Evolutionary conservation across 2,797 vertebrate genomes (phyloP), one percentile per base, ranked within the genome.

Genomic region (Phaenicophaeus curvirostris): DNA sequence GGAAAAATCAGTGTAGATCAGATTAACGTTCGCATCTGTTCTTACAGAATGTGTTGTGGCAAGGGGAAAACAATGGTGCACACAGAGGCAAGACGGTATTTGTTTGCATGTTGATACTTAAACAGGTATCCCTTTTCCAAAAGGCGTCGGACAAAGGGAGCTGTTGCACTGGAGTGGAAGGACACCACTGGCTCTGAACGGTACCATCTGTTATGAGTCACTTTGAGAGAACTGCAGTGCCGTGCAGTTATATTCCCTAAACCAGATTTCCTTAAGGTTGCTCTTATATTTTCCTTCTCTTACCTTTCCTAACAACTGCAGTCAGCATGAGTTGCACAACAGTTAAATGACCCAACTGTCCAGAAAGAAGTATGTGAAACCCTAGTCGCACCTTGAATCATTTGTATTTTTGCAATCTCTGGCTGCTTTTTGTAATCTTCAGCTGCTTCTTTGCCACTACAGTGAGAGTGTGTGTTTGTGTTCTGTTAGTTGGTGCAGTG

Each of bases 241-340:
- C n/a, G 18, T 42, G 84, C 63, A 74, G 3, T 80, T 89, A 84
- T 76, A 31, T 50, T 66, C 71, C 28, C 59, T 67, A 54, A 92
- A 93, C 76, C 71, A 74, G 28, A 69, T 90, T 95, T 95, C 63
- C 71, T 87, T 90, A 88, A 84, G 83, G 67, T 81, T 88, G 33
- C 71, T 90, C n/a, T 48, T 80, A 30, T 59, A 93, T 87, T 81
- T 86, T 88, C 28, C 9, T 66, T 90, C 59, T 62, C 80, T 66
- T 42, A 93, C 92, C 88, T 95, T 96, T 95, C 80, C 80, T 77
- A 94, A 86, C 48, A 91, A 54, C 77, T 87, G 74, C 78, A 94
- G 71, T 93, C 83, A 82, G 80, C 83, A 39, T 6, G 15, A 89
- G 25, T 93, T 96, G 61, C 90, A 76, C 88, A 95, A 94, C 42